Percentiles rank a stretch among this genome's conserved stretches.
phyloP scores from a whole-genome alignment of 2,888 invertebrate genomes.

The Blastobasis lacticolella region DNA sequence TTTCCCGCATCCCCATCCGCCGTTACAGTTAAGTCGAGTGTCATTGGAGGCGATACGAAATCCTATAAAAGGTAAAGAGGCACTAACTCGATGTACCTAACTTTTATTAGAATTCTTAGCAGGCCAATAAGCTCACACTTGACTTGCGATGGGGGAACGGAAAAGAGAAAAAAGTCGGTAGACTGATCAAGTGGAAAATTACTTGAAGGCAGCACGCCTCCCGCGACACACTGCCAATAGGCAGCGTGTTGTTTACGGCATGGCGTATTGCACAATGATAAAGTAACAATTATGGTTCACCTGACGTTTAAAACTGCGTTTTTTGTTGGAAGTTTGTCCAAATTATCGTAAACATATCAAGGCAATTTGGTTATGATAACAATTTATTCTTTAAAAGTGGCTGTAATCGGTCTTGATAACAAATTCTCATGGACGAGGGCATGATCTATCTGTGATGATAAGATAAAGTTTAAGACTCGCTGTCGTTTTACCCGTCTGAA shows the following conservation, averaged over 20 bases:
- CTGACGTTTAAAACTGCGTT: too few species aligned
- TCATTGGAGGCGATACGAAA: conserved; percentile 12
- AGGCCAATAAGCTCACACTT: conserved; percentile 51
- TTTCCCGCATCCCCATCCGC: conserved; percentile 10
- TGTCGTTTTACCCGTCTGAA: neutral
- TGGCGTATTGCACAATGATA: conserved; percentile 1
- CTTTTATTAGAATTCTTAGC: conserved; percentile 62
- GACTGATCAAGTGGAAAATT: conserved; percentile 62
- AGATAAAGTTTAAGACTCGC: neutral
- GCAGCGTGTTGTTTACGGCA: neutral
- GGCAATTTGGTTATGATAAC: neutral
- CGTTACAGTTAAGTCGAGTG: conserved; percentile 40
- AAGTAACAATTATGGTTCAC: too few species aligned
- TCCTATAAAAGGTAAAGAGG: conserved; percentile 28
- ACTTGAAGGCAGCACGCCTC: conserved; percentile 42
- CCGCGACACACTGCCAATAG: conserved; percentile 21
- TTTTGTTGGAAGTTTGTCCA: conserved; percentile 15
- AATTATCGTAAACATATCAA: conserved; percentile 2
- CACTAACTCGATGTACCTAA: conserved; percentile 43
- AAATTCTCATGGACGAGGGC: too few species aligned
- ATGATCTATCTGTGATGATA: neutral
- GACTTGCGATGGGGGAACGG: conserved; percentile 38
- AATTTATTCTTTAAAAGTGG: neutral
- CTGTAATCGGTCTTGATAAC: too few species aligned
- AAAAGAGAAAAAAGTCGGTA: conserved; percentile 37